Evolutionary conservation across 1,140 invertebrate species (phyloP), one percentile per base, ranked within the genome.

Genomic region (Zaprionus camerounensis): DNA sequence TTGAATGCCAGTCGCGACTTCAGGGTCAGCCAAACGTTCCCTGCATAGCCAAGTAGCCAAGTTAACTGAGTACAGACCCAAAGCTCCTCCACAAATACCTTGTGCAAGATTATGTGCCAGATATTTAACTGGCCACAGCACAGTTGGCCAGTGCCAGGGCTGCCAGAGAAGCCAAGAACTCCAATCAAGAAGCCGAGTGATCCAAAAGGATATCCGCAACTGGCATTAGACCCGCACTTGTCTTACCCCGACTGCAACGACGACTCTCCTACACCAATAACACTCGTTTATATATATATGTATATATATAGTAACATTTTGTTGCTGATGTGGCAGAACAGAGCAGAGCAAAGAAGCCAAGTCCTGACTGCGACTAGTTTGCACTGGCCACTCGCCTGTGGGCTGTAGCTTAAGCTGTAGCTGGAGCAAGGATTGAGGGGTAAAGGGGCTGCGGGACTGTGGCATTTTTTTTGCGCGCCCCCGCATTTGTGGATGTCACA

Each of bases 11-110:
- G 70, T 55, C 78, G 62, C 73, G 72, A 53, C 44, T 58, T 51
- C 64, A 36, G 36, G 49, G 44, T 82, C 63, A 68, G 65, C 61
- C 56, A 57, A 36, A 80, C 71, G 78, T 44, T 53, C 15, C 53
- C 74, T 88, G 84, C 81, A 90, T 90, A 84, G 65, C 26, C 75
- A 87, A 88, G 81, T 81, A 78, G 64, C 24, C 55, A 38, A 41
- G 2, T 7, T 22, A 49, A 49, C 46, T 11, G 17, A 51, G 20
- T 13, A 9, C 0, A 3, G 20, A 20, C n/a, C 41, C 15, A 46
- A 17, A 46, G 20, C 12, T 20, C 3, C 3, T 46, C 11, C 22
- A 56, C 22, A 56, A 63, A 64, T 74, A 75, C 73, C 59, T 72
- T 66, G 28, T 53, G 38, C 41, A 34, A 66, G 58, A 71, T 64